Percentiles rank a stretch among this genome's conserved stretches.
phyloP scores from a whole-genome alignment of 2,113 vertebrate species.

The Oncorhynchus tshawytscha region DNA sequence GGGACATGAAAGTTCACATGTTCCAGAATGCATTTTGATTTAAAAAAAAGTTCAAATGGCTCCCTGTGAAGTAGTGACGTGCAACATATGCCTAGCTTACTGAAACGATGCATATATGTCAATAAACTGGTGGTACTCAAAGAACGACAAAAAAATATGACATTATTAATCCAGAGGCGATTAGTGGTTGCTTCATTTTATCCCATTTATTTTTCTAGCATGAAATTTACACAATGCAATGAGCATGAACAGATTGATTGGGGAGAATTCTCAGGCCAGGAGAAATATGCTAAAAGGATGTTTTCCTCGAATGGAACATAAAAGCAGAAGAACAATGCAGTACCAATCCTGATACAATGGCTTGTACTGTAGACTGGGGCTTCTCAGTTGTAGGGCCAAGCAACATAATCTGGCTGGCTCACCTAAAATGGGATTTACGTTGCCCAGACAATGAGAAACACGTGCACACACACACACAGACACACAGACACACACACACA shows the following conservation, averaged over 20 bases:
- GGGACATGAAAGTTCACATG: too few species aligned
- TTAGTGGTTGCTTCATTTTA: too few species aligned
- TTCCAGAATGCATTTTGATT: too few species aligned
- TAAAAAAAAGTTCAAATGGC: too few species aligned
- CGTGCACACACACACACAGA: neutral
- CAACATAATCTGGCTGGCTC: slow-evolving; percentile 27
- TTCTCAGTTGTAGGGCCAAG: slow-evolving; percentile 21
- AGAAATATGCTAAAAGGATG: slow-evolving; percentile 20
- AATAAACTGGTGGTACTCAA: neutral
- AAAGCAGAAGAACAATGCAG: slow-evolving; percentile 25
- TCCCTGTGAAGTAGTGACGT: too few species aligned
- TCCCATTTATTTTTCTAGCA: slow-evolving; percentile 3
- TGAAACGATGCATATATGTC: neutral
- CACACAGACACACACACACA: too few species aligned
- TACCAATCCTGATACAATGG: slow-evolving; percentile 41
- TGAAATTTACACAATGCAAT: neutral
- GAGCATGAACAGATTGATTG: neutral
- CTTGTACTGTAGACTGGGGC: slow-evolving; percentile 29
- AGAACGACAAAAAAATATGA: neutral
- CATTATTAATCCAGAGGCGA: neutral
- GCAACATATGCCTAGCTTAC: too few species aligned
- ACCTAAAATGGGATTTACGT: slow-evolving; percentile 34
- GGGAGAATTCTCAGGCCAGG: slow-evolving; percentile 15
- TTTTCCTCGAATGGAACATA: slow-evolving; percentile 18
- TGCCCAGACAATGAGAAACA: slow-evolving; percentile 31